Base-by-base conservation (phyloP, 1,140 invertebrate species). In the Bombus pyrosoma region DNA sequence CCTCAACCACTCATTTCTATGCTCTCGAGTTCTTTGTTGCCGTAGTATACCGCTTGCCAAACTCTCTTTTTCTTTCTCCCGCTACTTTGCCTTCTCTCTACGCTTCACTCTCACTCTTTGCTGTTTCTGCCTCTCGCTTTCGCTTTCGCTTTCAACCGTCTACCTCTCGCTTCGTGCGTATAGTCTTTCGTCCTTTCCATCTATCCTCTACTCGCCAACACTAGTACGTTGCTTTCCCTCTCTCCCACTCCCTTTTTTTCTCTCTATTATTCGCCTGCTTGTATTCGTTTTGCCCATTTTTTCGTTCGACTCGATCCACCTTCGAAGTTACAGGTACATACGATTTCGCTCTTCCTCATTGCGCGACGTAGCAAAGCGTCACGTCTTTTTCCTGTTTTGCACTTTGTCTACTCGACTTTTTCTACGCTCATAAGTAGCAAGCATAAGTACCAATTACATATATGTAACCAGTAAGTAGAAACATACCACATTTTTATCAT, bases 11-110 rank as follows among this genome's bases (percentile, higher is more conserved):
- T 86, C 66, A 85, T 85, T 79, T 77, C 71, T 82, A 62, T 83
- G 53, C 72, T 77, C 57, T 86, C 64, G 47, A 71, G 28, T 71
- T 47, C 91, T 91, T 91, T 92, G 92, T 93, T 92, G 90, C 90
- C 87, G 89, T 85, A 77, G 80, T 81, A 81, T 87, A 86, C 89
- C 89, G 91, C 88, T 90, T 92, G 88, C 90, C 86, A 87, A 90
- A 86, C 85, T 74, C 66, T 82, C 81, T 74, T 80, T 73, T 57
- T 79, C 85, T 78, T 79, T 68, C 32, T 78, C 47, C 32, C 53
- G 73, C 72, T 66, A 22, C 75, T 75, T 83, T 37, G n/a, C n/a
- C 28, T 34, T 74, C 9, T 34, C 5, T n/a, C 37, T 43, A 34
- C 8, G 43, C 37, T 41, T 75, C 77, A 78, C 78, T 81, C 62